Evolutionary conservation across 2,113 vertebrate genomes (phyloP), one percentile per base, ranked within the genome.

Genomic region (Chaenogobius annularis): DNA sequence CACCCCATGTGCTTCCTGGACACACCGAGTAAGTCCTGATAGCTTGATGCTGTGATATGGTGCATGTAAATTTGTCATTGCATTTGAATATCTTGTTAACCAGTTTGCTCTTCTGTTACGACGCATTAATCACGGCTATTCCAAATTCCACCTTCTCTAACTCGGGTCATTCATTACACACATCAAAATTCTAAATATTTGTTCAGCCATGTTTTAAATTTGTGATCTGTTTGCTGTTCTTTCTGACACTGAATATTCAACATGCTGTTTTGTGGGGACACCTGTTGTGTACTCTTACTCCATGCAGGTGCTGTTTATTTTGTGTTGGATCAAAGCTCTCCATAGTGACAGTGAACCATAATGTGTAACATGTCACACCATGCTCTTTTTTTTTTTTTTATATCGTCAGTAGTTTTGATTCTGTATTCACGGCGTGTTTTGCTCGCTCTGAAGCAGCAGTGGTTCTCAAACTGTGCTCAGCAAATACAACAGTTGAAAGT

Each of bases 121-220:
- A 73, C 76, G 70, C 69, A 68, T 88, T 89, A 83, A 78, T 76
- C 58, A 80, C 88, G 83, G 88, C 74, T 76, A 88, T 89, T 84
- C 81, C 83, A 74, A 46, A 81, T 63, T 73, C 90, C 84, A 88
- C 85, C 87, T 78, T 75, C 64, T 84, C 73, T 88, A 88, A 89
- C 83, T 80, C 85, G 83, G 89, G 83, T 88, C 87, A 89, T 89
- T 73, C 87, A 89, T 90, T 77, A 90, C 73, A 31, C 74, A 77
- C 86, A 85, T 86, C 70, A 82, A 87, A 86, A 88, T 73, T 58
- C 73, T 69, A 86, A 87, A 90, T 73, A 73, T 88, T 80, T 87
- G 81, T 83, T 85, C 44, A 74, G 75, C 77, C 81, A 79, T 88
- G 62, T 64, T 80, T 75, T 80, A 23, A 72, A 77, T 66, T 48